Evolutionary conservation across 1,140 invertebrate species (phyloP).

Genomic region (Drosophila nebulosa): DNA sequence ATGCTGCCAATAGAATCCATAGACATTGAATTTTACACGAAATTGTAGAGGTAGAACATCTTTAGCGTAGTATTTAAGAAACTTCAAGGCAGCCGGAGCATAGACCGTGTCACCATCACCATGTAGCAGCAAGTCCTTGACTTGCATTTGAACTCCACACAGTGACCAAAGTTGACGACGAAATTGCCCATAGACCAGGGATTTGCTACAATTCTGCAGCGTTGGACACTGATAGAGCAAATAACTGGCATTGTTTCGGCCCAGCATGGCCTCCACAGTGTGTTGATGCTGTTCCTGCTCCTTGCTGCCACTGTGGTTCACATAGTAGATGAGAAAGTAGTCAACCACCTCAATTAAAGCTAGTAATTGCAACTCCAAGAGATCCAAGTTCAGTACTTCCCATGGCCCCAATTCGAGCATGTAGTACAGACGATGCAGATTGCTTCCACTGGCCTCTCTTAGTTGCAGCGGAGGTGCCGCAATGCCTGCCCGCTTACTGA

Average conservation of each 20-base stretch:
- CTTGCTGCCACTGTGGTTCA: slow-evolving; percentile 25
- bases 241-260: slow-evolving; percentile 26
- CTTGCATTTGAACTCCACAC: slow-evolving; percentile 73
- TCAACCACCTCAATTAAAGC: slow-evolving; percentile 85
- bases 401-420: slow-evolving; percentile 82
- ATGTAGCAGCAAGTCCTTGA: slow-evolving; percentile 85
- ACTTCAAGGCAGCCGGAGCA: slow-evolving; percentile 84
- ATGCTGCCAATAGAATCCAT: slow-evolving; percentile 87
- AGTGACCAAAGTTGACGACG: slow-evolving; percentile 43
- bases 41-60: slow-evolving; percentile 81
- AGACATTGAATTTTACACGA: slow-evolving; percentile 86
- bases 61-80: slow-evolving; percentile 84
- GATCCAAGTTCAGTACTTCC: slow-evolving; percentile 82
- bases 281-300: slow-evolving; percentile 16
- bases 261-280: slow-evolving; percentile 31
- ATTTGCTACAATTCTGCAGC: slow-evolving; percentile 38
- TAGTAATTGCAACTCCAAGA: slow-evolving; percentile 84
- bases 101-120: slow-evolving; percentile 84
- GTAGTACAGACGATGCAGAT: slow-evolving; percentile 83
- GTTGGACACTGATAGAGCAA: slow-evolving; percentile 45
- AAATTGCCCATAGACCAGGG: slow-evolving; percentile 42
- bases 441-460: slow-evolving; percentile 74
- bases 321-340: slow-evolving; percentile 83
- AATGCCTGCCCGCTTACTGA: slow-evolving; percentile 24
- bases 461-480: slow-evolving; percentile 38